Evolutionary conservation across 2,888 invertebrate genomes (phyloP), one percentile per base, ranked within the genome.

Genomic region (Cyclophora albipunctata): DNA sequence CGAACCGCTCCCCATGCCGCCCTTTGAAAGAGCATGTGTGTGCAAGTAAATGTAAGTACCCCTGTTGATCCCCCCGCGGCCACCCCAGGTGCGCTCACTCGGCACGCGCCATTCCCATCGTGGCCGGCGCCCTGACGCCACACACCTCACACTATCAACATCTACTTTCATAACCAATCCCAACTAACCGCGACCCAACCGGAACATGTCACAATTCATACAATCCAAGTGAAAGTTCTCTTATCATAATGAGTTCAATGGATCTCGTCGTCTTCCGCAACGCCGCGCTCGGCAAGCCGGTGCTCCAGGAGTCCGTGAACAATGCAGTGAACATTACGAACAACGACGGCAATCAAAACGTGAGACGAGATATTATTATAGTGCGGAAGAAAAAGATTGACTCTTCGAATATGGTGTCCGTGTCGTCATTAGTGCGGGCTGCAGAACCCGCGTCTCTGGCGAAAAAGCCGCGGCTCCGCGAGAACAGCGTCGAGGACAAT

Each of bases 291-390:
- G 82, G 82, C 71, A 91, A 91, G 83, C 92, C 92, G 89, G 90
- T 92, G 82, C 90, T 92, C 62, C 92, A 92, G 69, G 91, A 91
- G 75, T 82, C 90, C 75, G 90, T 90, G 78, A 91, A 90, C 86
- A 91, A 90, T 84, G 78, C 86, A 70, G 75, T 86, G 71, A 91
- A 89, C 71, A 91, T 90, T 72, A 82, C 82, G 62, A 87, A 85
- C 66, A 85, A 85, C 61, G 81, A 78, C 51, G 54, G 57, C 49
- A 78, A 73, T 64, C 80, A 77, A 59, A 79, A 74, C 57, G 72
- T 76, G 52, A 73, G 81, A 64, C 81, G 86, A 67, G 87, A 90
- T 79, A 85, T 91, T 57, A 87, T 91, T 43, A 89, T 91, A 50
- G 78, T 91, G 64, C 78, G 89, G 55, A 91, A 90, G 68, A 90